Percentiles rank a stretch among this genome's conserved stretches.
phyloP scores from a whole-genome alignment of 2,797 vertebrate species.

The Ambastaia sidthimunki region DNA sequence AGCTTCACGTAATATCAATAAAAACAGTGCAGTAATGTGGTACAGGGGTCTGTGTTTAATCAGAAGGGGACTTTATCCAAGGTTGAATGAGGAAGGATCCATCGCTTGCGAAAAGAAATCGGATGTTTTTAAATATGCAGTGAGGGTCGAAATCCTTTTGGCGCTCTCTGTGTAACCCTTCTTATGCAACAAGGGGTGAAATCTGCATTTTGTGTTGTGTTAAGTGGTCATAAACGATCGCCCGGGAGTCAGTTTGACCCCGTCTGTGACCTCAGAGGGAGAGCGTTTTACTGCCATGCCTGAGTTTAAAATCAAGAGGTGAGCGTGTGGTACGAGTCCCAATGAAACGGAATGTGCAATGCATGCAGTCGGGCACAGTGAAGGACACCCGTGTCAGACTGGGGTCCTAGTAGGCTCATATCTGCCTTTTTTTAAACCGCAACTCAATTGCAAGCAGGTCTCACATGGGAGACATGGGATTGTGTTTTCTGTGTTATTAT shows the following conservation, averaged over 20 bases:
- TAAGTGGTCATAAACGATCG: conserved; percentile 81
- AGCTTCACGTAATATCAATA: conserved; percentile 75
- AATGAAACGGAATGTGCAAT: conserved; percentile 52
- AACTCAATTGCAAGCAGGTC: conserved; percentile 14
- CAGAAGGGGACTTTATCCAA: conserved; percentile 69
- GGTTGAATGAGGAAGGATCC: conserved; percentile 72
- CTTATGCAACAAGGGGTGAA: conserved; percentile 76
- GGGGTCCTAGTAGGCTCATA: conserved; percentile 61
- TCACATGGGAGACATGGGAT: conserved; percentile 46
- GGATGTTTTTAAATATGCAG: conserved; percentile 70
- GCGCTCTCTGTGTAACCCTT: conserved; percentile 70
- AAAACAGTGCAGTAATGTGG: conserved; percentile 73
- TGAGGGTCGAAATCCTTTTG: conserved; percentile 63
- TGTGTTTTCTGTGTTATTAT: conserved; percentile 53
- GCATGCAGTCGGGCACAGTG: conserved; percentile 43
- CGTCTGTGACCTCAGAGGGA: conserved; percentile 72
- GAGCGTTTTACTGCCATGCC: conserved; percentile 71
- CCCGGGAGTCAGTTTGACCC: conserved; percentile 67
- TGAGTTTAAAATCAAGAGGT: conserved; percentile 64
- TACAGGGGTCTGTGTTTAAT: conserved; percentile 72
- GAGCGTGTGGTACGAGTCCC: conserved; percentile 30
- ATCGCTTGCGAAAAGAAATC: conserved; percentile 62
- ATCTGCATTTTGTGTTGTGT: conserved; percentile 69
- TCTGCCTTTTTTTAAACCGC: conserved; percentile 55
- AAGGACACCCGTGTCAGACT: conserved; percentile 30